Percentiles rank a stretch among this genome's conserved stretches.
These are phyloP conservation scores for Corynorhinus townsendii DNA, from an alignment of 2,113 vertebrate species.

Conservation along the genomic window DNA sequence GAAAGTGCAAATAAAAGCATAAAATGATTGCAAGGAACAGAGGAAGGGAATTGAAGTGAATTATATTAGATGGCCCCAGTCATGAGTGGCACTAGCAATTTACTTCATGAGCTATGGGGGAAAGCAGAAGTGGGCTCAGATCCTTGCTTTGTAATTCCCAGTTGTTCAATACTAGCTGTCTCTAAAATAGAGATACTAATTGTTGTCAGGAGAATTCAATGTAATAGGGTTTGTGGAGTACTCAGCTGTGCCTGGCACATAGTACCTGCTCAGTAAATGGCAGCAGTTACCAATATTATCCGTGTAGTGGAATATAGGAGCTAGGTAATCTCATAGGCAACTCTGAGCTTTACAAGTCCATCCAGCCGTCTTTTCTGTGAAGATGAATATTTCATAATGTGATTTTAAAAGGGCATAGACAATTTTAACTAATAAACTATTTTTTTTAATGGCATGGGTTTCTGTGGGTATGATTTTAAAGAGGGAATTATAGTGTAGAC, in stretches of 20 bases:
- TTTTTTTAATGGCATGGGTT: background rate
- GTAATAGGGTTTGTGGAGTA: background rate
- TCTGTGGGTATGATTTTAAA: background rate
- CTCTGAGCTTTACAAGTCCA: background rate
- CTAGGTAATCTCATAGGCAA: background rate
- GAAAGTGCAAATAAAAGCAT: background rate
- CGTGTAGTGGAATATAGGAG: background rate
- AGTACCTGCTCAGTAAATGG: background rate
- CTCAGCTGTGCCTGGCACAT: background rate
- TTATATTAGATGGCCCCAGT: background rate
- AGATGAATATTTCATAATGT: background rate
- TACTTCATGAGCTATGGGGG: background rate
- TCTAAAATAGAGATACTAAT: background rate
- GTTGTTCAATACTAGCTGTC: background rate
- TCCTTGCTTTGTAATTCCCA: background rate
- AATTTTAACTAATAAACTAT: background rate
- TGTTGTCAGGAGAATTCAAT: background rate
- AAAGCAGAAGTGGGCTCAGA: background rate
- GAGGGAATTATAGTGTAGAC: background rate
- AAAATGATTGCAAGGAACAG: background rate
- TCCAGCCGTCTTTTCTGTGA: background rate
- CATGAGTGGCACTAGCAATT: background rate
- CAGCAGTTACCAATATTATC: background rate
- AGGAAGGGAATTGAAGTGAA: background rate
- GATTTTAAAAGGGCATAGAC: background rate